Base-by-base conservation (phyloP, 2,888 invertebrate species). In the Blastobasis lacticolella region DNA sequence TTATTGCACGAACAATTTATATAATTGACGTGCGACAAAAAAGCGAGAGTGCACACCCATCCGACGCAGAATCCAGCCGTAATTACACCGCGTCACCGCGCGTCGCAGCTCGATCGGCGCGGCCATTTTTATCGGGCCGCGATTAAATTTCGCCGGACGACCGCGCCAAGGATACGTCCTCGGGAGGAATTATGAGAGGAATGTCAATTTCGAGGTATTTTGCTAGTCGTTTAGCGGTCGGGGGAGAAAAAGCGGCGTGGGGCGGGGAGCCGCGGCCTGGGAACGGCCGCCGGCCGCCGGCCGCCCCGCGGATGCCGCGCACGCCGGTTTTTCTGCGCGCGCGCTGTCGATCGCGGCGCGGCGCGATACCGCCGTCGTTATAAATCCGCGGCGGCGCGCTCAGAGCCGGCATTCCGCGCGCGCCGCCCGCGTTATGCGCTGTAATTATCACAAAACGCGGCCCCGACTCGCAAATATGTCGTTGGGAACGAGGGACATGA, bases 1-100 rank as follows among this genome's bases (percentile, higher is more conserved):
- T 88, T 87, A 88, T 88, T 86, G 81, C 87, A 81, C 80, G 75
- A 80, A 82, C 84, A 82, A 85, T 87, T 84, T 85, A 85, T 85
- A 87, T 87, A 88, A 88, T 87, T 87, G 86, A 87, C 86, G 75
- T 73, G 79, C 77, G 75, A 78, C 84, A 85, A 86, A 87, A 85
- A 86, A 82, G 78, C 78, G 77, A 82, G 73, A 82, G 80, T 81
- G 75, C 78, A 78, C 81, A 81, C 81, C 75, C 77, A 76, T 76
- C 76, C 70, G 64, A 74, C 67, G 74, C 73, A 77, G 78, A 81
- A 80, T 79, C 68, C 72, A 67, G 71, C 57, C 66, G 78, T 81
- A 83, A 87, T 85, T 86, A 84, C 78, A 70, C 69, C 67, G 68
- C 76, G 71, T 78, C 73, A 73, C 71, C 66, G 71, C 54, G 61